Conservation (phyloP, 2,113 vertebrate genomes). For the Sturnira hondurensis region DNA sequence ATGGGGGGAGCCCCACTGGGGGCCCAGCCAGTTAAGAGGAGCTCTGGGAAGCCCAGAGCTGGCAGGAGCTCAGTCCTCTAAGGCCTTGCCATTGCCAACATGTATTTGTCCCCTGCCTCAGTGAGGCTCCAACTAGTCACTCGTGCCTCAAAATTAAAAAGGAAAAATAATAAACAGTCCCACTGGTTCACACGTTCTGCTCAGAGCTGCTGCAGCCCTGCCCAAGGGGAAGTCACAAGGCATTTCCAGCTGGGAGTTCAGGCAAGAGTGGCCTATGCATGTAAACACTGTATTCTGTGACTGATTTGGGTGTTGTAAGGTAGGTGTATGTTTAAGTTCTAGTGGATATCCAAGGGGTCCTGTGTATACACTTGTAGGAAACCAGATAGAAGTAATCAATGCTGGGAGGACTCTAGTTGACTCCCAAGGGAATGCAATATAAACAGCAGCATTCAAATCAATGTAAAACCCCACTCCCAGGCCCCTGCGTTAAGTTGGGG, state of each 20-base stretch:
- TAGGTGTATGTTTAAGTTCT: constrained; percentile 49
- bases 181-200: not conserved
- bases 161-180: not conserved
- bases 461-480: not conserved
- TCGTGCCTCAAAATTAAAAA: constrained; percentile 39
- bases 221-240: not conserved
- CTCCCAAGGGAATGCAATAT: constrained; percentile 61
- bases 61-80: not conserved
- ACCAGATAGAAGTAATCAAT: constrained; percentile 70
- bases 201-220: not conserved
- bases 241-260: not conserved
- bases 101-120: not conserved
- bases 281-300: not conserved
- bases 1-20: too few relatives aligned
- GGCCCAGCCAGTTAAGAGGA: not conserved
- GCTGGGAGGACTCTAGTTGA: constrained; percentile 68
- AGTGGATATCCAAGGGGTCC: constrained; percentile 55
- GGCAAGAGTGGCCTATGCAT: not conserved
- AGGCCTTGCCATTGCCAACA: not conserved
- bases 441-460: constrained; percentile 62
- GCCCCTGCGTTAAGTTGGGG: not conserved
- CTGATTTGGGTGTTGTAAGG: not conserved
- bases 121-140: not conserved
- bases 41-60: not conserved
- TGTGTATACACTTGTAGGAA: constrained; percentile 71